Base-by-base conservation (phyloP, 2,888 invertebrate genomes). In the Eupeodes luniger region DNA sequence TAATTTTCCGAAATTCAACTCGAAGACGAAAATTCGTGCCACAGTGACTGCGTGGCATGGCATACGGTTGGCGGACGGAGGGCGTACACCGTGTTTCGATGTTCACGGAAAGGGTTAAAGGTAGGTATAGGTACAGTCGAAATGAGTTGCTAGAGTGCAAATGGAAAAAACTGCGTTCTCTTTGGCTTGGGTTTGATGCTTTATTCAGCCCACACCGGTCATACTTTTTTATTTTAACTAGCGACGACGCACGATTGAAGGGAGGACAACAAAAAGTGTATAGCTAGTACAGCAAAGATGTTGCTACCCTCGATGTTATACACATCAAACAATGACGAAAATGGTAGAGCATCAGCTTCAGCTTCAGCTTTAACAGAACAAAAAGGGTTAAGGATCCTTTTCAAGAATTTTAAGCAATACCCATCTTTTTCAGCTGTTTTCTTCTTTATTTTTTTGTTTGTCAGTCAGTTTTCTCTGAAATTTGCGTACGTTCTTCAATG, bases 361-460 rank as follows among this genome's bases (percentile, higher is more conserved):
- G 19, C 19, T 19, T 19, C 27, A 27, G 27, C 27, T 27, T 27
- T 27, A 27, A 27, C 27, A 16, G 16, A 36, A 47, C 57, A 64
- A 70, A 64, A 84, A 81, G 88, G 81, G 69, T 81, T 77, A 81
- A 78, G 81, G 81, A 76, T 78, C 66, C 77, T 61, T 76, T 75
- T 85, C 85, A 77, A 85, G 77, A 74, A 77, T 85, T 81, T 80
- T 59, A 53, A 74, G 72, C 61, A 64, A 59, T 80, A 49, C 69
- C 80, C 69, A 72, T 85, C 85, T 81, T 78, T 69, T 72, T 74
- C 69, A 53, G 59, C 49, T 72, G 40, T 19, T 75, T 74, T 76
- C 53, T 51, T 76, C 19, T 4, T 62, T 57, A 44, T 57, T 72
- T 61, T 66, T 47, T 66, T 69, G 75, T 80, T 64, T 57, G 49